Evolutionary conservation across 2,888 invertebrate genomes (phyloP), one percentile per base, ranked within the genome.

Genomic region (Portevinia maculata): DNA sequence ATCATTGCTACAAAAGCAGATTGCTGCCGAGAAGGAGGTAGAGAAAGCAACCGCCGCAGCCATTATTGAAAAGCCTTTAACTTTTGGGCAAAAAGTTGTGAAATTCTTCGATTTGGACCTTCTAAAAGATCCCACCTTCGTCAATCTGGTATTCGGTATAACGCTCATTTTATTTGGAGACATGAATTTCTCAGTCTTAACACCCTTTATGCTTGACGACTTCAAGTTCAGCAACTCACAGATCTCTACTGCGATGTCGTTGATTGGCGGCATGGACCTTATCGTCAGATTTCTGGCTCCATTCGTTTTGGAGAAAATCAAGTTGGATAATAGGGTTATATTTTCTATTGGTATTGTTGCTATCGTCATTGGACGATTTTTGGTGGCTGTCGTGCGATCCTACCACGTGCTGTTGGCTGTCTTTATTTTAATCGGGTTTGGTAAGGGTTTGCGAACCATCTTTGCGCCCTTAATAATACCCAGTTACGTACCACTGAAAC

Each of bases 381-480:
- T 88, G 50, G 87, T 89, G 4, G 85, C 89, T 1, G 91, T 93
- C 83, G 92, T 92, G 39, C 92, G 92, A 79, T 91, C 91, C 0
- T 94, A 92, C 85, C 86, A 89, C 11, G 89, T 93, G 0, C 89
- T 93, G 0, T 86, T 95, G 46, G 85, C 91, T 0, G 92, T 94
- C 0, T 93, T 94, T 8, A 90, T 93, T 0, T 91, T 94, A 19
- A 93, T 95, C 84, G 95, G 95, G 0, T 92, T 93, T 53, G 94
- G 94, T 17, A 95, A 95, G 89, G 95, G 94, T 0, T 89, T 95
- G 5, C 91, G 95, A 67, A 95, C 95, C 8, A 94, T 95, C 13
- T 95, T 95, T 86, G 94, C 95, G 91, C 93, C 94, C 0, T 88
- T 95, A 9, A 94, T 95, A 7, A 94, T 95, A 85, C 95, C 95